These are phyloP conservation scores for Engraulis encrasicolus DNA, from an alignment of 2,113 vertebrate species.

Conservation along the genomic window DNA sequence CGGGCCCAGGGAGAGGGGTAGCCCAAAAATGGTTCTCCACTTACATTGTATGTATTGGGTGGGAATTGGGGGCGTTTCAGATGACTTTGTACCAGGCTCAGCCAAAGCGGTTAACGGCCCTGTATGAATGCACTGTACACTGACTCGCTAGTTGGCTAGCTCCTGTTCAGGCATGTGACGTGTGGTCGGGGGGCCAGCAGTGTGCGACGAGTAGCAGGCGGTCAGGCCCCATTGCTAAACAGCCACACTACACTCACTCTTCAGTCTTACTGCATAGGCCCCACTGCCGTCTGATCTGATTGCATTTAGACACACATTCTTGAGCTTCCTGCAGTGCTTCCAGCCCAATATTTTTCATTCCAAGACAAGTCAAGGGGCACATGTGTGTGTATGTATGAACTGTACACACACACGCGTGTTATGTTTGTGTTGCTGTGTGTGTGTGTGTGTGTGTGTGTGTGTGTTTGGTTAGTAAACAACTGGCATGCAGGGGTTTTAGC, in stretches of 20 bases:
- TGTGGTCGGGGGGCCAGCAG: background rate
- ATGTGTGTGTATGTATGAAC: background rate
- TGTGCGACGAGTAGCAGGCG: too few relatives aligned
- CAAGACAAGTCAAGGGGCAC: background rate
- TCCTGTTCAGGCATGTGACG: background rate
- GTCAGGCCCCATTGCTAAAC: background rate
- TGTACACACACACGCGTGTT: too few relatives aligned
- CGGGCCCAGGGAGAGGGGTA: too few relatives aligned
- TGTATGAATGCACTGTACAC: too few relatives aligned
- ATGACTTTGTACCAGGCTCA: too few relatives aligned
- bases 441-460: background rate
- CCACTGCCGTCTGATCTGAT: background rate
- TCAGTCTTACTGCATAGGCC: background rate
- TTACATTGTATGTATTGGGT: too few relatives aligned
- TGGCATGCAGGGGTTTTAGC: background rate
- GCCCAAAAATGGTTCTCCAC: too few relatives aligned
- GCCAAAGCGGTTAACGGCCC: too few relatives aligned
- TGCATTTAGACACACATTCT: background rate
- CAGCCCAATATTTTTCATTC: background rate
- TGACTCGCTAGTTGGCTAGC: too few relatives aligned
- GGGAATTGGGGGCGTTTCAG: too few relatives aligned
- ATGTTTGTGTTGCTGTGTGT: background rate
- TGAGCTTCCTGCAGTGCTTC: background rate
- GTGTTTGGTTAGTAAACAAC: conserved; percentile 1
- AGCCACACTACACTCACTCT: background rate